phyloP scores from a whole-genome alignment of 2,888 invertebrate genomes.

The Agrilus mali region DNA sequence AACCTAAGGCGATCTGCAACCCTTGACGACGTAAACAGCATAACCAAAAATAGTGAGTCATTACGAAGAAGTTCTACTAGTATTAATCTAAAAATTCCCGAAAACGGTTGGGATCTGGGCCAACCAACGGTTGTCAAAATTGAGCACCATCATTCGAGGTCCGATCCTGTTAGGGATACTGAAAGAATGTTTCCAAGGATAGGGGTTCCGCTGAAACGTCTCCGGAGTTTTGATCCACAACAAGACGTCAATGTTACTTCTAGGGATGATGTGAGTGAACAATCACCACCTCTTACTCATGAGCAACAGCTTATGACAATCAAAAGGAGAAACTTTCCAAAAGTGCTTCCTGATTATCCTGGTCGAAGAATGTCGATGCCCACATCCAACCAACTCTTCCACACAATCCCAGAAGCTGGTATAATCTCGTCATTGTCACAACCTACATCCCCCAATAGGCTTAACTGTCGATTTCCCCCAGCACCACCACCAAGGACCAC shows the following conservation, averaged over 20 bases:
- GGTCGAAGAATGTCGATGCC: conserved; percentile 53
- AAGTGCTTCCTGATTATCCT: conserved; percentile 71
- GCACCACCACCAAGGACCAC: conserved; percentile 65
- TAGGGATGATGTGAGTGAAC: conserved; percentile 40
- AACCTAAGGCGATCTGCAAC: conserved; percentile 36
- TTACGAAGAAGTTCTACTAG: conserved; percentile 25
- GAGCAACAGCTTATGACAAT: conserved; percentile 63
- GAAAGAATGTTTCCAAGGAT: conserved; percentile 9
- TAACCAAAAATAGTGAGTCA: conserved; percentile 17
- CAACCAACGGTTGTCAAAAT: conserved; percentile 35
- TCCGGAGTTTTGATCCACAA: conserved; percentile 34
- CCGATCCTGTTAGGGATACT: conserved; percentile 53
- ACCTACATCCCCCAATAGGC: conserved; percentile 25
- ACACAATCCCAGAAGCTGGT: conserved; percentile 23
- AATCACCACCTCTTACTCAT: conserved; percentile 40
- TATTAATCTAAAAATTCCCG: conserved; percentile 25
- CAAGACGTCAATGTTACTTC: conserved; percentile 65
- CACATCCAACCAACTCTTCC: conserved; percentile 32
- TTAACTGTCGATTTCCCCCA: conserved; percentile 41
- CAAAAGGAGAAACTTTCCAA: conserved; percentile 68
- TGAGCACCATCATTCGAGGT: conserved; percentile 52
- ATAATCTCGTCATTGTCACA: conserved; percentile 20
- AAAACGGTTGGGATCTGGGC: conserved; percentile 13
- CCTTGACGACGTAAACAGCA: conserved; percentile 30
- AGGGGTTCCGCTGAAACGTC: conserved; percentile 17